Conservation (phyloP, 2,888 invertebrate species). For the Drosophila ustulata region DNA sequence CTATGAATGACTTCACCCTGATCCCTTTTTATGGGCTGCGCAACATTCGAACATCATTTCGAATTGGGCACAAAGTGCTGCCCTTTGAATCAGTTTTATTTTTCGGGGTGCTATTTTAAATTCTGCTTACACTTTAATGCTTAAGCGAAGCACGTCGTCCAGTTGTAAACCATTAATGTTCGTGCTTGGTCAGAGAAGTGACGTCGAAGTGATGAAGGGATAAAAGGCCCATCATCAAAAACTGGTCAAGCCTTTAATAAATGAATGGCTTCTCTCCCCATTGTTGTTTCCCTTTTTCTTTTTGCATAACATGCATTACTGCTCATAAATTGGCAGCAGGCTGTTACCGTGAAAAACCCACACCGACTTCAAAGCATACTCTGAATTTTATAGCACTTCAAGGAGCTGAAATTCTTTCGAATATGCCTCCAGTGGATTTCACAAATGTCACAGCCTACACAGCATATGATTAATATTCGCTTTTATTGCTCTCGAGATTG, state of each 20-base stretch:
- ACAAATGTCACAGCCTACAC: slow-evolving; percentile 29
- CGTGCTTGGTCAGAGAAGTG: slow-evolving; percentile 60
- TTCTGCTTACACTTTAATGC: slow-evolving; percentile 46
- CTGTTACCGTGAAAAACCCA: background rate
- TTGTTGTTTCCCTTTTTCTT: slow-evolving; percentile 5
- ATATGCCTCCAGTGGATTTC: background rate
- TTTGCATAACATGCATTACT: slow-evolving; percentile 5
- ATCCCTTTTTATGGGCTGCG: slow-evolving; percentile 73
- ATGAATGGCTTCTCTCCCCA: slow-evolving; percentile 24
- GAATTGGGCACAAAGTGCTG: background rate
- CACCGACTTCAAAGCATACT: background rate
- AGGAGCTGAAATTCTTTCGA: background rate
- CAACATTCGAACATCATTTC: slow-evolving; percentile 59
- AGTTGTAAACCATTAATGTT: slow-evolving; percentile 61
- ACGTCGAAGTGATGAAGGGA: slow-evolving; percentile 25
- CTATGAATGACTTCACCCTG: slow-evolving; percentile 57
- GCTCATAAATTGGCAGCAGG: slow-evolving; percentile 2
- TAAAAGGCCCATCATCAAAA: slow-evolving; percentile 3
- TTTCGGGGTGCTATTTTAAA: slow-evolving; percentile 45
- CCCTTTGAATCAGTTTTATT: slow-evolving; percentile 16
- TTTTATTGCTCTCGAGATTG: slow-evolving; percentile 5
- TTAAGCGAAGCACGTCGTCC: slow-evolving; percentile 58
- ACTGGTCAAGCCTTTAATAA: slow-evolving; percentile 32
- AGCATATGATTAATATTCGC: slow-evolving; percentile 45
- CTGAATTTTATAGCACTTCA: slow-evolving; percentile 16